Percentiles rank a stretch among this genome's conserved stretches.
Conservation (phyloP, 2,113 vertebrate genomes). For the Bujurquina vittata region DNA sequence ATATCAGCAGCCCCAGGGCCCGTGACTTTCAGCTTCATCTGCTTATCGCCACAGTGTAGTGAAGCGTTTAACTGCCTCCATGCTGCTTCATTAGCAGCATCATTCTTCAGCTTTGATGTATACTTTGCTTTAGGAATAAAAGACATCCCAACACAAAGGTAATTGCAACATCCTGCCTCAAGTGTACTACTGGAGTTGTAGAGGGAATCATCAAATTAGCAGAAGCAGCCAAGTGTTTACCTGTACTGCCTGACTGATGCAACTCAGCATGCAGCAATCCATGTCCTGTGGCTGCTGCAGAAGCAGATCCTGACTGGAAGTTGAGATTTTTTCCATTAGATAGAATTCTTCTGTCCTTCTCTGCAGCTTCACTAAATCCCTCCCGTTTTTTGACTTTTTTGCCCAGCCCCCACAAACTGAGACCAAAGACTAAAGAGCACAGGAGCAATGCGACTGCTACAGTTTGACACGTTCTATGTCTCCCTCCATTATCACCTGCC, state of each 20-base stretch:
- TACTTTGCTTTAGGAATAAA: neutral
- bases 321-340: constrained; percentile 18
- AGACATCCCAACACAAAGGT: neutral
- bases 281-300: neutral
- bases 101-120: neutral
- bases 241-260: neutral
- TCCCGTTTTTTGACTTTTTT: neutral
- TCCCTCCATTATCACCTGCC: neutral
- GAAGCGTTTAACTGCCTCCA: constrained; percentile 35
- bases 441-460: constrained; percentile 33
- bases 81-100: neutral
- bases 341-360: neutral
- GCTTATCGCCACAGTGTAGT: constrained; percentile 38
- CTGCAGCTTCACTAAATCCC: neutral
- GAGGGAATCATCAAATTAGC: neutral
- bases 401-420: neutral
- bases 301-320: neutral
- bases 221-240: neutral
- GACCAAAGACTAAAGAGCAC: constrained; percentile 13
- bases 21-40: constrained; percentile 50
- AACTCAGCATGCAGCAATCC: neutral
- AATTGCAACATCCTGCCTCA: neutral
- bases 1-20: constrained; percentile 39
- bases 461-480: neutral
- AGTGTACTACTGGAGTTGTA: neutral